phyloP scores from a whole-genome alignment of 2,888 invertebrate species.

The Sisyra nigra region DNA sequence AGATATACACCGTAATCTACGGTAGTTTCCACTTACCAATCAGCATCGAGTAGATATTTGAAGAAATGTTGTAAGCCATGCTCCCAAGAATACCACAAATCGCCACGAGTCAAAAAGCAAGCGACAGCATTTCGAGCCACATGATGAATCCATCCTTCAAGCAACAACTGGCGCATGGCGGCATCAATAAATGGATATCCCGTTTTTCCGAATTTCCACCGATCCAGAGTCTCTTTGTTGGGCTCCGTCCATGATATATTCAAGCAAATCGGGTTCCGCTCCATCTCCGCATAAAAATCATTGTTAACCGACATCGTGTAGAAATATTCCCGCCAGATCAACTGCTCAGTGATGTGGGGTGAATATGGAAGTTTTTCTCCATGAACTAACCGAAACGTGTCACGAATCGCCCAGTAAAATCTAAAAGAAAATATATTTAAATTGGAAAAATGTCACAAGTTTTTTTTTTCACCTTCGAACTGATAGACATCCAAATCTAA shows the following conservation, averaged over 20 bases:
- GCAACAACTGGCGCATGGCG: slow-evolving; percentile 49
- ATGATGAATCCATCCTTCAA: slow-evolving; percentile 60
- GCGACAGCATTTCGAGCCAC: slow-evolving; percentile 54
- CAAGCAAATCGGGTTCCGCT: slow-evolving; percentile 52
- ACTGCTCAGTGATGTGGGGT: slow-evolving; percentile 38
- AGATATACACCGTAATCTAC: no score
- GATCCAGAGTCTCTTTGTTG: slow-evolving; percentile 31
- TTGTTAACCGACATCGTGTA: slow-evolving; percentile 65
- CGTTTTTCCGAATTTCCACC: slow-evolving; percentile 44
- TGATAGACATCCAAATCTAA: slow-evolving; percentile 55
- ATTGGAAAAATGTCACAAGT: no score
- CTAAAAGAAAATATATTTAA: no score
- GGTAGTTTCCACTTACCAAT: no score
- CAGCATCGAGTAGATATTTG: slow-evolving; percentile 53
- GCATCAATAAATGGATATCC: slow-evolving; percentile 63
- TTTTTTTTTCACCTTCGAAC: slow-evolving; percentile 30
- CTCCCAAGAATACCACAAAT: slow-evolving; percentile 60
- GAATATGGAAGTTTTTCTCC: slow-evolving; percentile 26
- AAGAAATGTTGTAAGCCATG: slow-evolving; percentile 48
- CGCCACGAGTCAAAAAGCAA: slow-evolving; percentile 54
- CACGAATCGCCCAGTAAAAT: slow-evolving; percentile 54
- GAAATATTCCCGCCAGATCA: slow-evolving; percentile 64
- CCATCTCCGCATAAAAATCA: slow-evolving; percentile 48
- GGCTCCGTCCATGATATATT: slow-evolving; percentile 49
- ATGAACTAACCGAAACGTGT: slow-evolving; percentile 42